Evolutionary conservation across 2,888 invertebrate genomes (phyloP).

Genomic region (Drosophila mimetica): DNA sequence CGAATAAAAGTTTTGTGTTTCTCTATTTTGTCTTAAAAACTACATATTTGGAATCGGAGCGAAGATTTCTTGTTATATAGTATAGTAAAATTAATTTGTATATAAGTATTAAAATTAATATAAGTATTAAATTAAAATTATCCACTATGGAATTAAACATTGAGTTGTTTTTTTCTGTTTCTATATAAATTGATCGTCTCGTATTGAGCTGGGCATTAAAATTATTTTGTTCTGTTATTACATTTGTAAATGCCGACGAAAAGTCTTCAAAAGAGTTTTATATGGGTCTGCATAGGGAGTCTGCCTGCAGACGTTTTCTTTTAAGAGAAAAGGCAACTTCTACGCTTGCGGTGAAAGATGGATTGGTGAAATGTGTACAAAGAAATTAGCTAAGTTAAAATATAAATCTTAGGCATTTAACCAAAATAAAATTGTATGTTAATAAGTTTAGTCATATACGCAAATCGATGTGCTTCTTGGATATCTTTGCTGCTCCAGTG

Average conservation of each 20-base stretch:
- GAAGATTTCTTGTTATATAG: conserved; percentile 54
- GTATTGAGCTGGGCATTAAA: conserved; percentile 44
- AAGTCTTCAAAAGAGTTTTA: conserved; percentile 55
- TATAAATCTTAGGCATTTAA: conserved; percentile 57
- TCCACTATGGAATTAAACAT: conserved; percentile 57
- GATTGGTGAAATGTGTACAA: conserved; percentile 58
- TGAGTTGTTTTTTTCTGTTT: conserved; percentile 28
- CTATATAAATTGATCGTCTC: conserved; percentile 33
- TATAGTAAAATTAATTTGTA: conserved; percentile 49
- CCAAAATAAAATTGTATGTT: conserved; percentile 45
- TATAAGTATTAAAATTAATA: conserved; percentile 42
- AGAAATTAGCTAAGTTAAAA: conserved; percentile 76
- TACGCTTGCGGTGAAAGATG: conserved; percentile 20
- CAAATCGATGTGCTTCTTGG: conserved; percentile 14
- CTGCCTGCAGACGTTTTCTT: conserved; percentile 73
- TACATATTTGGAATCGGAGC: conserved; percentile 78
- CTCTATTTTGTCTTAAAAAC: conserved; percentile 54
- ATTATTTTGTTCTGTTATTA: conserved; percentile 24
- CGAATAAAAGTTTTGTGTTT: conserved; percentile 40
- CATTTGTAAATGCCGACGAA: conserved; percentile 60
- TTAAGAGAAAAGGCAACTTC: conserved; percentile 63
- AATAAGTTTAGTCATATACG: conserved; percentile 42
- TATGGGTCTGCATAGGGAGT: conserved; percentile 45
- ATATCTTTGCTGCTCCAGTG: conserved; percentile 15
- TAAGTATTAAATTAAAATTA: too few relatives aligned